Percentiles rank a stretch among this genome's conserved stretches.
These are phyloP conservation scores for Ambastaia sidthimunki DNA, from an alignment of 2,797 vertebrate genomes.

Conservation along the genomic window DNA sequence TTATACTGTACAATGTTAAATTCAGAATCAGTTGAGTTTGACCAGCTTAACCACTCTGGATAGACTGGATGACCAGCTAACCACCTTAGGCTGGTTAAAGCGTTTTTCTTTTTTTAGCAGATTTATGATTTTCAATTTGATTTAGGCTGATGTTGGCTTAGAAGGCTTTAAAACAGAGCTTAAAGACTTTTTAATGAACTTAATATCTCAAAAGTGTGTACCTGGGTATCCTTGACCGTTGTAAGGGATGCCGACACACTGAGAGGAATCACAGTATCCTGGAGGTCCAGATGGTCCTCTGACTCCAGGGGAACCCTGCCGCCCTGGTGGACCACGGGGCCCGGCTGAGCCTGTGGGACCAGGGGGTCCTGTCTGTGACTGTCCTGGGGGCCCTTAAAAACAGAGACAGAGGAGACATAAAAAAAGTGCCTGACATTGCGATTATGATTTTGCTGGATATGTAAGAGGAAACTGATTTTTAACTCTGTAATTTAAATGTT, in stretches of 20 bases:
- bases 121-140: neutral
- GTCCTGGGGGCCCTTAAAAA: conserved; percentile 88
- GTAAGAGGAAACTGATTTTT: conserved; percentile 59
- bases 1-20: neutral
- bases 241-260: conserved; percentile 98
- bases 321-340: conserved; percentile 90
- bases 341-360: conserved; percentile 90
- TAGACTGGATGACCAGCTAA: neutral
- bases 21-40: neutral
- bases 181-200: neutral
- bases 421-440: conserved; percentile 67
- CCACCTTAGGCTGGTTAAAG: neutral
- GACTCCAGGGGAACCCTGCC: conserved; percentile 89
- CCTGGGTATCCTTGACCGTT: conserved; percentile 99
- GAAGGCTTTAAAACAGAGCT: conserved; percentile 28
- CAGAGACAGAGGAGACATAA: conserved; percentile 37
- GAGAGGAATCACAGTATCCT: conserved; percentile 97
- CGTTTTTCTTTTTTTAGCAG: neutral
- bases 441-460: conserved; percentile 60
- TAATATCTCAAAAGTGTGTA: conserved; percentile 67
- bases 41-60: neutral
- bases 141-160: neutral
- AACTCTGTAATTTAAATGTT: conserved; percentile 73
- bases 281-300: conserved; percentile 92
- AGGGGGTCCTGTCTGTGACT: conserved; percentile 90